These are phyloP conservation scores for Xyrichtys novacula DNA, from an alignment of 2,797 vertebrate species.

Conservation along the genomic window DNA sequence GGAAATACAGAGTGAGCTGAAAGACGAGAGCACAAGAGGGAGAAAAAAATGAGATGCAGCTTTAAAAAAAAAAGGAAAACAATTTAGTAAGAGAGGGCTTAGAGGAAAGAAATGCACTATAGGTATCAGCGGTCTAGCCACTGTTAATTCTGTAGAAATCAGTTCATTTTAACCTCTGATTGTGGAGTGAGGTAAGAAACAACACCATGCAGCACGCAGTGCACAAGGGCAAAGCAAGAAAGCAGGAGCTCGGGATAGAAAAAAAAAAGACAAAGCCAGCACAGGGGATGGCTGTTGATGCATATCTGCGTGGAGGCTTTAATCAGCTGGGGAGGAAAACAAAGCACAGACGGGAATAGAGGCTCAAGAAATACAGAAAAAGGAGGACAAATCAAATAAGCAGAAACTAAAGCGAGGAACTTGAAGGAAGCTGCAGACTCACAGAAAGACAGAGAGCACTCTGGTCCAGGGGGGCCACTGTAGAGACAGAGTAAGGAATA, in stretches of 20 bases:
- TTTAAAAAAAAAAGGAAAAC: constrained; percentile 6
- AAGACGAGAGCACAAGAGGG: neutral
- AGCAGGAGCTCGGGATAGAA: constrained; percentile 4
- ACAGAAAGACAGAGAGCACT: neutral
- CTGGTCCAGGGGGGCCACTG: constrained; percentile 1
- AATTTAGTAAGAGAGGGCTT: neutral
- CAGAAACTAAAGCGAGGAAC: neutral
- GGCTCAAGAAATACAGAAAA: constrained; percentile 21
- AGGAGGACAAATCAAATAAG: constrained; percentile 20
- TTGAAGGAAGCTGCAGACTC: neutral
- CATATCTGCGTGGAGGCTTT: constrained; percentile 18
- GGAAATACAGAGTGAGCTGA: constrained; percentile 11
- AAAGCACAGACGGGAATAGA: constrained; percentile 23
- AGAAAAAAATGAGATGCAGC: constrained; percentile 34
- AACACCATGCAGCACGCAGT: neutral
- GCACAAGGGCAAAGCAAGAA: constrained; percentile 8
- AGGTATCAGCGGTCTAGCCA: constrained; percentile 1
- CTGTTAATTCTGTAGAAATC: constrained; percentile 4
- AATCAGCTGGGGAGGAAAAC: constrained; percentile 38
- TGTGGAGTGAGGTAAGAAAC: neutral
- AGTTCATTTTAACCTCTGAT: constrained; percentile 7
- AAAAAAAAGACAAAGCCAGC: constrained; percentile 29
- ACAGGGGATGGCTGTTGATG: constrained; percentile 32
- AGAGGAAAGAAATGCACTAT: neutral
- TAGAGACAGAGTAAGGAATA: constrained; percentile 1